phyloP scores from a whole-genome alignment of 2,113 vertebrate genomes.

The Crocuta crocuta region DNA sequence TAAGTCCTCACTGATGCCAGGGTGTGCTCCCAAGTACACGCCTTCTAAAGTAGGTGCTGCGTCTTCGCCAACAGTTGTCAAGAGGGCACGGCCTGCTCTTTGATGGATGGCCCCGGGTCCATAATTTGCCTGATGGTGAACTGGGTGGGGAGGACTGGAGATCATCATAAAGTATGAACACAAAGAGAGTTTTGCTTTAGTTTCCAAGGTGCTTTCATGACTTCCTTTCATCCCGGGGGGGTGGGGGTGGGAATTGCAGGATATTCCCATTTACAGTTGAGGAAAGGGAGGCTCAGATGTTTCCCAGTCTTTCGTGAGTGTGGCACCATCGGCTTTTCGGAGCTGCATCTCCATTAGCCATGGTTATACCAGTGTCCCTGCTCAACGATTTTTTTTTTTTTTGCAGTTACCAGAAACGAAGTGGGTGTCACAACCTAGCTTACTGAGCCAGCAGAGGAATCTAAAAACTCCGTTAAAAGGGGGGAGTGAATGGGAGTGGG shows the following conservation, averaged over 20 bases:
- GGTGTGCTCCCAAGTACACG: neutral
- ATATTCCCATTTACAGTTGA: neutral
- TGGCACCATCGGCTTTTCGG: neutral
- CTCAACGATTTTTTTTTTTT: neutral
- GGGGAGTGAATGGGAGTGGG: neutral
- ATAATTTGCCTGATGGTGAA: neutral
- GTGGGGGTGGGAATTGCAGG: neutral
- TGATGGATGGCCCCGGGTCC: neutral
- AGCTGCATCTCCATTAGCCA: neutral
- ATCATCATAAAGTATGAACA: neutral
- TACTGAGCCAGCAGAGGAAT: neutral
- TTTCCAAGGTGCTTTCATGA: neutral
- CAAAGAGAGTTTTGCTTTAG: neutral
- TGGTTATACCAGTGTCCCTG: neutral
- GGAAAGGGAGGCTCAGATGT: neutral
- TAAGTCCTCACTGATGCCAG: neutral
- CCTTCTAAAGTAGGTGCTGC: neutral
- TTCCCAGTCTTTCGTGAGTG: neutral
- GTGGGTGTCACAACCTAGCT: neutral
- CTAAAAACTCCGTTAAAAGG: neutral
- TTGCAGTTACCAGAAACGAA: neutral
- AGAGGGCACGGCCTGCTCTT: neutral
- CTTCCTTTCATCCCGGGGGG: neutral
- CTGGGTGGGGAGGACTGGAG: neutral
- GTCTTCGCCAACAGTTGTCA: neutral